Conservation (phyloP, 2,113 vertebrate species). For the Catharus bicknelli region DNA sequence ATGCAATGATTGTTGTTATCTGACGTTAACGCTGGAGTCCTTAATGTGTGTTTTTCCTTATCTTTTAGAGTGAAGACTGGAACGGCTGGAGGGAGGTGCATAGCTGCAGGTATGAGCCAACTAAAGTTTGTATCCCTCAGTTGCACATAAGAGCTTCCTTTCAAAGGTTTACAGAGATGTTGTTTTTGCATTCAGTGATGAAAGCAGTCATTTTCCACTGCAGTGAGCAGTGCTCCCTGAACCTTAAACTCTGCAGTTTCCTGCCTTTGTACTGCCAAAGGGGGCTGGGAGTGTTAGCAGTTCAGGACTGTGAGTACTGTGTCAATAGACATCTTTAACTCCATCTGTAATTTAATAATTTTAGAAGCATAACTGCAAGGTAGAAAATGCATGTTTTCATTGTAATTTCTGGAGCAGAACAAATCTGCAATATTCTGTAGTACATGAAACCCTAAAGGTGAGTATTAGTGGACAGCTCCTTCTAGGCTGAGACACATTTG, state of each 20-base stretch:
- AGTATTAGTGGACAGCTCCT: background rate
- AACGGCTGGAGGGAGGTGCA: constrained; percentile 22
- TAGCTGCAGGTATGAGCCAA: constrained; percentile 67
- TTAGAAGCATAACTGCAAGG: background rate
- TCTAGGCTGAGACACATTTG: background rate
- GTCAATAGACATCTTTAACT: background rate
- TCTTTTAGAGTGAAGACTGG: constrained; percentile 74
- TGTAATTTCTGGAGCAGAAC: background rate
- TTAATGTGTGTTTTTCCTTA: constrained; percentile 30
- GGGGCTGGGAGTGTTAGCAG: background rate
- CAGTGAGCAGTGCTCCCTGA: background rate
- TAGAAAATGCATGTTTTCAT: background rate
- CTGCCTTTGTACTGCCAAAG: constrained; percentile 8
- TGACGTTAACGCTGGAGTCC: background rate
- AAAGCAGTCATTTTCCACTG: background rate
- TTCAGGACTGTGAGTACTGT: background rate
- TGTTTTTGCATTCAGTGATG: background rate
- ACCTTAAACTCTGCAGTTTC: constrained; percentile 17
- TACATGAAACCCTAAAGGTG: background rate
- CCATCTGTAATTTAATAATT: background rate
- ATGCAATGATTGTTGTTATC: background rate
- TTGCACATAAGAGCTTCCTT: background rate
- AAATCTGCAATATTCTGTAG: background rate
- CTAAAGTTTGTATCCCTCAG: background rate
- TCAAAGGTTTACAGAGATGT: background rate